A percentile compares a stretch with the other conserved stretches of the same genome.
Conservation (phyloP, 2,797 vertebrate species). For the Betta splendens region DNA sequence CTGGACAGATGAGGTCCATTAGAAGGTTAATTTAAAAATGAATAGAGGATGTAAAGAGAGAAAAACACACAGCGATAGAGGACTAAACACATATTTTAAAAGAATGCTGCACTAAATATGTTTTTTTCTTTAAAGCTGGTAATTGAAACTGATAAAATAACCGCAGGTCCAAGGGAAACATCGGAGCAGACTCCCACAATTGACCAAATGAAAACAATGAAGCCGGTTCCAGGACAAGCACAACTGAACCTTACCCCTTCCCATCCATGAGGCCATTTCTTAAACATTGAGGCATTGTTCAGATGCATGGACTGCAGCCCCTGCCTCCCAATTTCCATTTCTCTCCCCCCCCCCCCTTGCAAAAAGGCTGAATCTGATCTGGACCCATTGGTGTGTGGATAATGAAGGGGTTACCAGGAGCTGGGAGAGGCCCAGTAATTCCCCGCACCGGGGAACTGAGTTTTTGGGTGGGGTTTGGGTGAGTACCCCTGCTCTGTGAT, state of each 20-base stretch:
- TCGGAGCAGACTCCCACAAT: conserved; percentile 32
- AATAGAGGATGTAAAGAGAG: conserved; percentile 62
- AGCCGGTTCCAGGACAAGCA: conserved; percentile 33
- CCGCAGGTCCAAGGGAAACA: conserved; percentile 12
- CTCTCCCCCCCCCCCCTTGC: conserved; percentile 62
- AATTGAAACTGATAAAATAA: conserved; percentile 44
- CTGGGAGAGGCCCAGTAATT: conserved; percentile 88
- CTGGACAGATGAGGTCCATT: conserved; percentile 88
- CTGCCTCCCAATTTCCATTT: conserved; percentile 77
- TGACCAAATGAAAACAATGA: conserved; percentile 46
- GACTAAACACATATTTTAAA: conserved; percentile 18
- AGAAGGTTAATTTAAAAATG: conserved; percentile 88
- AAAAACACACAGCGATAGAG: conserved; percentile 37
- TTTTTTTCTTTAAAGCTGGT: conserved; percentile 26
- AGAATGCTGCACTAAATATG: conserved; percentile 13
- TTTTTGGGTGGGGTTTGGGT: conserved; percentile 85
- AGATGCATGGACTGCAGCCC: conserved; percentile 79
- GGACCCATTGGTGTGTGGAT: conserved; percentile 88
- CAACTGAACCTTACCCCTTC: conserved; percentile 64
- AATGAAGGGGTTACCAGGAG: conserved; percentile 88
- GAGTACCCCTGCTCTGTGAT: conserved; percentile 85
- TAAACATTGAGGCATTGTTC: conserved; percentile 84
- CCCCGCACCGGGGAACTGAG: conserved; percentile 83
- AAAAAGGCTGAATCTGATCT: conserved; percentile 84
- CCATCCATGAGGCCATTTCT: conserved; percentile 68